A percentile compares a stretch with the other conserved stretches of the same genome.
phyloP scores from a whole-genome alignment of 2,797 vertebrate species.

The Acanthiza pusilla region DNA sequence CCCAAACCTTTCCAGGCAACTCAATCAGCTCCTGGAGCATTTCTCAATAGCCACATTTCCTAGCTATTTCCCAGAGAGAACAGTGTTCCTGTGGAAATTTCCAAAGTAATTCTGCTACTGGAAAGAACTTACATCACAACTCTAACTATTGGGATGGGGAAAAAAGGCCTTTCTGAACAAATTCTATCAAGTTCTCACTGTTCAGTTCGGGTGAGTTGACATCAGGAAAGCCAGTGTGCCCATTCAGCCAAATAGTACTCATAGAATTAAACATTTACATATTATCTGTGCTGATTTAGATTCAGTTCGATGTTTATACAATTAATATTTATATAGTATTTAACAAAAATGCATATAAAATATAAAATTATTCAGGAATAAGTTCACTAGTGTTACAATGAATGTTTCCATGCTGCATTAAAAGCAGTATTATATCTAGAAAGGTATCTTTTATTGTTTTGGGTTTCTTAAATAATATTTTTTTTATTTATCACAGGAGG shows the following conservation, averaged over 20 bases:
- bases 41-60: background rate
- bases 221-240: background rate
- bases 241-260: background rate
- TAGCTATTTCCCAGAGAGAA: background rate
- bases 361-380: background rate
- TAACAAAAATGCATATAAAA: background rate
- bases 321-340: background rate
- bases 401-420: background rate
- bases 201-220: background rate
- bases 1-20: background rate
- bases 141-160: rapidly evolving
- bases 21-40: background rate
- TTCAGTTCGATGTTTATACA: background rate
- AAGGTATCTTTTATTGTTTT: background rate
- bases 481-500: background rate
- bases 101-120: background rate
- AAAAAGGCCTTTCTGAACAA: background rate
- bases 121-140: background rate
- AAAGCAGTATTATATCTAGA: background rate
- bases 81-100: background rate
- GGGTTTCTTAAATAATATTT: background rate
- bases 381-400: background rate
- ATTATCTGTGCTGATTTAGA: background rate
- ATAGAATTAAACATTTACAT: background rate
- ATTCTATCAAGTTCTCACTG: background rate